Evolutionary conservation across 2,113 vertebrate species (phyloP), one percentile per base, ranked within the genome.

Genomic region (Protomyctophum bolini): DNA sequence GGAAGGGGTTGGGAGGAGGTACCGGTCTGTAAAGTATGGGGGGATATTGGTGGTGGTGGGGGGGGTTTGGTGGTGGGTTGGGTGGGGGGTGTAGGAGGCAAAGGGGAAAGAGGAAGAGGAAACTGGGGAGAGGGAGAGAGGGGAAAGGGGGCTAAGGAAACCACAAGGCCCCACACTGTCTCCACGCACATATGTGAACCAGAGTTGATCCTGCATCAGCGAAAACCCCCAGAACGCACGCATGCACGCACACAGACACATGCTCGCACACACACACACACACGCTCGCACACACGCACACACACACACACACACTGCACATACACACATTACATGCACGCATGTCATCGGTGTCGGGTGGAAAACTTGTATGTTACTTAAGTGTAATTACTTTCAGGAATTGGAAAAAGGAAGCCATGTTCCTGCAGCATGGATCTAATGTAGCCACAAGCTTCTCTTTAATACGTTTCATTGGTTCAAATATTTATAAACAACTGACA

Each of bases 161-260:
- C 87, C 91, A 83, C 87, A 83, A 86, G 86, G 88, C 89, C 88
- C 91, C 88, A 82, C 80, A 82, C 78, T 91, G 88, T 90, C 88
- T 87, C 87, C 65, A 69, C 49, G 65, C 81, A 85, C 83, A 85
- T 62, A 88, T 88, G 83, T 83, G 87, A 89, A 86, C 85, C 82
- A 57, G 58, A 80, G 83, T 66, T 85, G 81, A 88, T 85, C 80
- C 84, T 74, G 70, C 63, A 72, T 68, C 57, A 68, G 15, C 0
- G 0, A 66, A 47, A 73, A 14, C 14, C 41, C 21, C 51, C 61
- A 41, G 64, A 77, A 85, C 81, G 77, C 72, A 85, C 80, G 64
- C 75, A 51, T 74, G 66, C 60, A 58, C 55, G 73, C 65, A 56
- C 63, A 70, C 81, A 68, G 6, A 50, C 80, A 75, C 68, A 86